Conservation (phyloP, 2,888 invertebrate species). For the Drosophila sordidula region DNA sequence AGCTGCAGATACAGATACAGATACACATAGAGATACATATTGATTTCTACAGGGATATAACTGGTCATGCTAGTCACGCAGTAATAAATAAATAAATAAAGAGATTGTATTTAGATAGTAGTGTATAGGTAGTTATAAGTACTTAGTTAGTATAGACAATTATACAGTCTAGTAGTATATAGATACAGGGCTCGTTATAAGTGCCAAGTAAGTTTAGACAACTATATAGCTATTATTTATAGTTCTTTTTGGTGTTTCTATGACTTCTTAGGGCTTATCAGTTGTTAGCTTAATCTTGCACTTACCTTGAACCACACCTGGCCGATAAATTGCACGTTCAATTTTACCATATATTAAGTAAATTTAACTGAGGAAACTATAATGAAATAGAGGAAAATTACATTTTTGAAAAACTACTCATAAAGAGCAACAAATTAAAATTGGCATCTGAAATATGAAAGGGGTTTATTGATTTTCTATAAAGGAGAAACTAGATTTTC, state of each 20-base stretch:
- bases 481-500: too few relatives aligned
- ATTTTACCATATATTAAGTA: too few relatives aligned
- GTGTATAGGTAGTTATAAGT: too few relatives aligned
- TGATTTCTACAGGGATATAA: neutral
- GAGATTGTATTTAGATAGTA: too few relatives aligned
- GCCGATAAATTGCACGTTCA: constrained; percentile 14
- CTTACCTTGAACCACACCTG: constrained; percentile 25
- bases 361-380: too few relatives aligned
- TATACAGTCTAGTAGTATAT: too few relatives aligned
- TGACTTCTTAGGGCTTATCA: constrained; percentile 12
- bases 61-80: neutral
- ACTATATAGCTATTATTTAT: neutral
- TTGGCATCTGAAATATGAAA: too few relatives aligned
- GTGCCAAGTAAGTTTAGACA: neutral
- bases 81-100: too few relatives aligned
- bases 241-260: neutral
- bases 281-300: neutral
- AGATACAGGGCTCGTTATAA: neutral
- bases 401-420: too few relatives aligned
- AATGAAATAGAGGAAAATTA: too few relatives aligned
- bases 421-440: too few relatives aligned
- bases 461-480: too few relatives aligned
- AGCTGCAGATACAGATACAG: constrained; percentile 6
- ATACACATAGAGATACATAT: constrained; percentile 3
- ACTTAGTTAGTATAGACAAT: neutral